Evolutionary conservation across 2,888 invertebrate species (phyloP), one percentile per base, ranked within the genome.

Genomic region (Lottia scabra): DNA sequence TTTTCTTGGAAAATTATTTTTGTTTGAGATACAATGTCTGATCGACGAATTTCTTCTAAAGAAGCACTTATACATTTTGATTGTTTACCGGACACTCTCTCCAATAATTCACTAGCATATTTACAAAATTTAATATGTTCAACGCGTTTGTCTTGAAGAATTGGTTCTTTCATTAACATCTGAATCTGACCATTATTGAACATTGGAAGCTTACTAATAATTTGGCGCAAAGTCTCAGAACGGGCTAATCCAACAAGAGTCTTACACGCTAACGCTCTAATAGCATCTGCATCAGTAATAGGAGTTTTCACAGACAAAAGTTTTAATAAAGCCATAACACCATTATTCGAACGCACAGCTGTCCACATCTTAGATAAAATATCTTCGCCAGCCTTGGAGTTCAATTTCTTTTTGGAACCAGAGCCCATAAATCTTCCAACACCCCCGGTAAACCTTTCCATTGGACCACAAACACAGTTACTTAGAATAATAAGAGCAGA

Each of bases 121-220:
- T 96, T 96, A 90, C 98, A 98, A 89, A 99, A 99, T 90, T 94
- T 93, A 0, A 96, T 95, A 90, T 99, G 99, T 84, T 98, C 98
- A 79, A 95, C 94, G 0, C 97, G 92, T 89, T 97, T 98, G 90
- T 99, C 99, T 91, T 98, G 97, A 0, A 98, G 92, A 75, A 99
- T 96, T 15, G 99, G 99, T 90, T 98, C 98, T 70, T 96, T 94
- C 96, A 98, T 98, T 71, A 99, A 90, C 79, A 93, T 93, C 90
- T 98, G 97, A 84, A 99, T 92, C 88, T 96, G 96, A 16, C 97
- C 97, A 84, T 94, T 95, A 70, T 95, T 95, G 90, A 99, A 96
- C 75, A 99, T 92, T 0, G 98, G 98, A 77, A 99, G 91, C 90
- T 98, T 98, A 82, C 96, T 94, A 74, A 99, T 94, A 84, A 99